These are phyloP conservation scores for Linyphia triangularis DNA, from an alignment of 2,888 invertebrate genomes.

Conservation along the genomic window DNA sequence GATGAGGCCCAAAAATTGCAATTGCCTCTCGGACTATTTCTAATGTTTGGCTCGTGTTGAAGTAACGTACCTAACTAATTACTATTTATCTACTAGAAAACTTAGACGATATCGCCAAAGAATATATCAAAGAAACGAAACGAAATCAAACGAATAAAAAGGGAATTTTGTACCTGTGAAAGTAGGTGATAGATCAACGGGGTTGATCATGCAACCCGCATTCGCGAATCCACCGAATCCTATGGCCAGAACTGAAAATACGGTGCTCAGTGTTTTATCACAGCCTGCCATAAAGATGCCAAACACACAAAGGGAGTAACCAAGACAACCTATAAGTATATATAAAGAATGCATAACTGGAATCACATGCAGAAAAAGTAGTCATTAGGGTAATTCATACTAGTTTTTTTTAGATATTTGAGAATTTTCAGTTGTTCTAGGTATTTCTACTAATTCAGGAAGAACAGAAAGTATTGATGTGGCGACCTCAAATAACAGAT, in stretches of 20 bases:
- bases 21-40: no score
- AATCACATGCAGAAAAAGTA: no score
- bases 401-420: no score
- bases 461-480: no score
- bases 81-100: background rate
- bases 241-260: constrained; percentile 11
- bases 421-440: no score
- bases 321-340: background rate
- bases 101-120: background rate
- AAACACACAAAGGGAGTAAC: constrained; percentile 1
- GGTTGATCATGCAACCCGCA: background rate
- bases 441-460: no score
- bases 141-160: background rate
- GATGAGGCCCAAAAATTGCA: no score
- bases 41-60: no score
- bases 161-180: constrained; percentile 15
- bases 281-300: constrained; percentile 41
- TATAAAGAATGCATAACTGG: no score
- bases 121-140: background rate
- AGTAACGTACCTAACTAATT: no score
- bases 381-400: no score
- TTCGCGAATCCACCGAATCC: constrained; percentile 1
- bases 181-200: constrained; percentile 9
- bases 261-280: constrained; percentile 1
- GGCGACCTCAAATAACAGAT: no score